Conservation (phyloP, 2,888 invertebrate genomes). For the Ichneumon xanthorius region DNA sequence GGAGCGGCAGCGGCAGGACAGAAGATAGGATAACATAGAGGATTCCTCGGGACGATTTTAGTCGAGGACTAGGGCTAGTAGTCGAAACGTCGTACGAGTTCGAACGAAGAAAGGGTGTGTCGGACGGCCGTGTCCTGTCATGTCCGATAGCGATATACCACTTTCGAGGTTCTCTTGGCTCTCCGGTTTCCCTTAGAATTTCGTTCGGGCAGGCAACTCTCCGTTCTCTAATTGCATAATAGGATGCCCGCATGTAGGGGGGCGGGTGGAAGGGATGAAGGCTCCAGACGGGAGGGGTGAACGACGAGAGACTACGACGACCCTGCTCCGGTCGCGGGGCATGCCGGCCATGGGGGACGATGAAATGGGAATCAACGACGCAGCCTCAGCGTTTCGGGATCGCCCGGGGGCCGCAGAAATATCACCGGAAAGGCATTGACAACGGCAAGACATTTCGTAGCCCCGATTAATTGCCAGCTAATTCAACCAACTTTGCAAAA, state of each 20-base stretch:
- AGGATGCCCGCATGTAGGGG: slow-evolving; percentile 81
- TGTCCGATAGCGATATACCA: slow-evolving; percentile 84
- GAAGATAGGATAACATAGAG: slow-evolving; percentile 41
- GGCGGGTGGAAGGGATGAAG: slow-evolving; percentile 58
- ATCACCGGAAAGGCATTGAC: slow-evolving; percentile 42
- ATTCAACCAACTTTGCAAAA: background rate
- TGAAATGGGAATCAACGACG: slow-evolving; percentile 62
- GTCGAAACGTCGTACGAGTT: slow-evolving; percentile 77
- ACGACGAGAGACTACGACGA: slow-evolving; percentile 56
- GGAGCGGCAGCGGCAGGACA: slow-evolving; percentile 4
- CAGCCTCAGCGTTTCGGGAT: slow-evolving; percentile 64
- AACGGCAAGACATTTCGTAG: slow-evolving; percentile 3
- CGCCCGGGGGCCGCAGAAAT: slow-evolving; percentile 41
- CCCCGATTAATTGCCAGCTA: background rate
- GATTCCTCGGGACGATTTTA: slow-evolving; percentile 36
- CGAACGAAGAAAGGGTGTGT: slow-evolving; percentile 85
- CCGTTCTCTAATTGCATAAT: slow-evolving; percentile 84
- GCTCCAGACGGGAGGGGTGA: slow-evolving; percentile 57
- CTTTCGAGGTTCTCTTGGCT: slow-evolving; percentile 77
- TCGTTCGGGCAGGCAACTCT: slow-evolving; percentile 71
- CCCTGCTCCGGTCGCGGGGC: slow-evolving; percentile 28
- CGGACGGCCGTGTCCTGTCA: slow-evolving; percentile 84
- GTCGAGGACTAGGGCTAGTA: slow-evolving; percentile 50
- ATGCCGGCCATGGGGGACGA: slow-evolving; percentile 56
- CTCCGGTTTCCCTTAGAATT: slow-evolving; percentile 78